Conservation (phyloP, 2,888 invertebrate species). For the Bembecia ichneumoniformis region DNA sequence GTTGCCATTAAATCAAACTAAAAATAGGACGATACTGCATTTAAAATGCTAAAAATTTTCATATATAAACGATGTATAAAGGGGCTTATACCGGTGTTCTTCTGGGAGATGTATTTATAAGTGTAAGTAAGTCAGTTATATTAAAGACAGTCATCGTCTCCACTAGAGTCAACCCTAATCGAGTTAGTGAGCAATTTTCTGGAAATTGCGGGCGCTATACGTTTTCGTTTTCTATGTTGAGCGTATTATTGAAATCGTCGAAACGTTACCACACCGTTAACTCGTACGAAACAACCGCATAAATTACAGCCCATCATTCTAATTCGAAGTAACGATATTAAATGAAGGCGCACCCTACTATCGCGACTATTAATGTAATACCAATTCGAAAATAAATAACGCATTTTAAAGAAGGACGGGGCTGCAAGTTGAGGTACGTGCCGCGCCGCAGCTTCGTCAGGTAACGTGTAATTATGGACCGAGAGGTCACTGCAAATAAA, state of each 20-base stretch:
- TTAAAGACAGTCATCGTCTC: not conserved
- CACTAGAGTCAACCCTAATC: not conserved
- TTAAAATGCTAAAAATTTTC: not conserved
- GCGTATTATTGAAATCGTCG: conserved; percentile 16
- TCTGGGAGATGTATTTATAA: not conserved
- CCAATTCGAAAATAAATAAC: conserved; percentile 68
- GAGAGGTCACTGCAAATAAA: conserved; percentile 69
- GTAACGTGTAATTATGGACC: conserved; percentile 59
- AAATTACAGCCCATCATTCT: conserved; percentile 58
- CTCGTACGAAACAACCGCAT: conserved; percentile 27
- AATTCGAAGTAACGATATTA: conserved; percentile 63
- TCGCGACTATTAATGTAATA: conserved; percentile 63
- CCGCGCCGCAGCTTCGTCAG: conserved; percentile 29
- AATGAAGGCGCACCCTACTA: conserved; percentile 63
- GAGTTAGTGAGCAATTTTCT: conserved; percentile 25
- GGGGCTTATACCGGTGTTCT: not conserved
- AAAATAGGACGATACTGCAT: not conserved
- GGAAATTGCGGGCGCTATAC: conserved; percentile 30
- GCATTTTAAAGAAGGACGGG: conserved; percentile 56
- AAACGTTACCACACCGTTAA: conserved; percentile 18
- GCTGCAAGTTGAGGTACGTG: conserved; percentile 47
- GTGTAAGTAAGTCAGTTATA: too few species aligned
- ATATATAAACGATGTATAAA: not conserved
- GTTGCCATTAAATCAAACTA: conserved; percentile 1
- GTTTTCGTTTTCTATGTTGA: conserved; percentile 30